Base-by-base conservation (phyloP, 2,888 invertebrate species). In the Scaptodrosophila latifasciaeformis region DNA sequence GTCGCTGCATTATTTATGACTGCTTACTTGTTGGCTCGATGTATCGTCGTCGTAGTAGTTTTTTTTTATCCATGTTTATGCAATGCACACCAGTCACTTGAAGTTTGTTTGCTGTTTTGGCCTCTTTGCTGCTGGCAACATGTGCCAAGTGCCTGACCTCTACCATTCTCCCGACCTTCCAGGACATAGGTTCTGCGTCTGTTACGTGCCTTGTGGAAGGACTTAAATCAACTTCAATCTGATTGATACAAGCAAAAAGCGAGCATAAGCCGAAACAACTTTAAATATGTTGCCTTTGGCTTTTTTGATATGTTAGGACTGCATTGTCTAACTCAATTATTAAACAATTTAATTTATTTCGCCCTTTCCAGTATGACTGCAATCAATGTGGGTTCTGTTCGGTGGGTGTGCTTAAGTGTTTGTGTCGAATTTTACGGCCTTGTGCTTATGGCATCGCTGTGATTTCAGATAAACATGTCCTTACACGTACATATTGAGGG, bases 1-100 rank as follows among this genome's bases (percentile, higher is more conserved):
- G 72, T 78, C 68, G 65, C 76, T 75, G 76, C 70, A 78, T 75
- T 75, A 78, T 75, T 78, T 75, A 75, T 75, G 70, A 78, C 72
- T 72, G 61, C 77, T 76, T 72, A 65, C 65, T 71, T 67, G 67
- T 49, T 65, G 37, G 53, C 42, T 9, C 15, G 13, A 5, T 48
- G 40, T 13, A 18, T 13, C 48, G 47, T 37, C 5, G 27, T 9
- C 4, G 27, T 27, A 34, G 59, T 60, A 48, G 50, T 48, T n/a
- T 15, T 10, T 34, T 34, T 34, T 34, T 34, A 34, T 12, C 34
- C 34, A 34, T 34, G 34, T 34, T 34, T 34, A 34, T 34, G 15
- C 6, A 6, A 12, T 13, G 13, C 15, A 34, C 34, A 60, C 18
- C 18, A 40, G 48, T n/a, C 48, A 31, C 31, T 56, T 62, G 55